A percentile compares a stretch with the other conserved stretches of the same genome.
Evolutionary conservation across 2,113 vertebrate species (phyloP).

Genomic region (Eupsittula cactorum): DNA sequence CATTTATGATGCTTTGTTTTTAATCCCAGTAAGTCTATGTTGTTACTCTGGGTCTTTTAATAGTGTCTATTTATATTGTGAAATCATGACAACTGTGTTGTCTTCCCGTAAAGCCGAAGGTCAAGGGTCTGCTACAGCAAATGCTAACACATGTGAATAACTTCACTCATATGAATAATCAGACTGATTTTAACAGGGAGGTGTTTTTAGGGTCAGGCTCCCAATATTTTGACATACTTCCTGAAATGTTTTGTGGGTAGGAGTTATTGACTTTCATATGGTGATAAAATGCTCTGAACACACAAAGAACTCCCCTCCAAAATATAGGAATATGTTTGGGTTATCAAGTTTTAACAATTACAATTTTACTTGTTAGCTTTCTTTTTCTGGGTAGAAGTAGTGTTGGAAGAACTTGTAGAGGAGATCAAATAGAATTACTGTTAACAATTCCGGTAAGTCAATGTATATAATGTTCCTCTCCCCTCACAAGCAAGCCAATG

Average conservation of each 20-base stretch:
- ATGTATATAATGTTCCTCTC: not conserved
- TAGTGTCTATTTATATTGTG: conserved; percentile 52
- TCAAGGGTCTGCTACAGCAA: conserved; percentile 27
- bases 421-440: not conserved
- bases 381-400: not conserved
- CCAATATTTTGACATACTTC: conserved; percentile 49
- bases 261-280: conserved; percentile 7
- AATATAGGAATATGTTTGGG: not conserved
- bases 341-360: not conserved
- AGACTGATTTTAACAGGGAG: not conserved
- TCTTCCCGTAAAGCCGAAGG: not conserved
- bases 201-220: conserved; percentile 14
- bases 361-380: not conserved
- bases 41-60: conserved; percentile 2
- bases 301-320: not conserved
- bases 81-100: conserved; percentile 51
- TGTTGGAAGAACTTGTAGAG: not conserved
- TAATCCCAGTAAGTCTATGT: conserved; percentile 2
- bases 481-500: not conserved
- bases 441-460: not conserved
- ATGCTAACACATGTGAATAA: conserved; percentile 20
- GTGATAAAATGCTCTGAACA: conserved; percentile 15
- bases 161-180: conserved; percentile 15
- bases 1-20: conserved; percentile 43
- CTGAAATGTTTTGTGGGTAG: conserved; percentile 22